Percentiles rank a stretch among this genome's conserved stretches.
These are phyloP conservation scores for Podabrus alpinus DNA, from an alignment of 2,888 invertebrate genomes.

Conservation along the genomic window DNA sequence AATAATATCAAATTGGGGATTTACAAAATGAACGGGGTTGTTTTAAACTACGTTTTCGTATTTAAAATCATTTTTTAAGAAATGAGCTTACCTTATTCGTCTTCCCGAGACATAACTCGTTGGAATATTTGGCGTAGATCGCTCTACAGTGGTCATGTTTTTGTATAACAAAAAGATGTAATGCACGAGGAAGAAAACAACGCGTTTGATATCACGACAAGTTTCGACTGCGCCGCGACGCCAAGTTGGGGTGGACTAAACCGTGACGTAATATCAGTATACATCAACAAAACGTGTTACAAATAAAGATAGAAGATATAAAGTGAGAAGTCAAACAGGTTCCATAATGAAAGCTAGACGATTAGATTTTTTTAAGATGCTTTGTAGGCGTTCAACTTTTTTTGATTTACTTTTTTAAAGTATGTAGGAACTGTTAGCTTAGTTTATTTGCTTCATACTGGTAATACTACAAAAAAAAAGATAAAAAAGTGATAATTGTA, in stretches of 20 bases:
- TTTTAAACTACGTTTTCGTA: background rate
- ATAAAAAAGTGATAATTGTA: background rate
- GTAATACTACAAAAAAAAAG: background rate
- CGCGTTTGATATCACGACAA: conserved; percentile 14
- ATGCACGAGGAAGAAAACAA: conserved; percentile 7
- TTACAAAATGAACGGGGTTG: background rate
- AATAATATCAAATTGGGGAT: background rate
- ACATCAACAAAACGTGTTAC: background rate
- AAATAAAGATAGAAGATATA: background rate
- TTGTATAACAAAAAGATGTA: background rate
- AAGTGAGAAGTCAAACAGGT: background rate
- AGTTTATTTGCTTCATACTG: background rate
- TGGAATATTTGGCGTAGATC: conserved; percentile 37
- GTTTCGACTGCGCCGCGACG: conserved; percentile 26
- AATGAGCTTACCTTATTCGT: conserved; percentile 26
- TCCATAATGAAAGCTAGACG: background rate
- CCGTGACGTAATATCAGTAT: conserved; percentile 22
- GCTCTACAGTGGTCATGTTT: conserved; percentile 43
- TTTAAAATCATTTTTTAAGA: background rate
- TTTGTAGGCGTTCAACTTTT: background rate
- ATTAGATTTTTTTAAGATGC: background rate
- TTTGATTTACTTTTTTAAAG: background rate
- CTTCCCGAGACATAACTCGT: background rate
- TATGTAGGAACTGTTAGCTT: background rate
- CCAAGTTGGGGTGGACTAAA: conserved; percentile 14